Conservation (phyloP, 1,140 invertebrate species). For the Drosophila quadrilineata region DNA sequence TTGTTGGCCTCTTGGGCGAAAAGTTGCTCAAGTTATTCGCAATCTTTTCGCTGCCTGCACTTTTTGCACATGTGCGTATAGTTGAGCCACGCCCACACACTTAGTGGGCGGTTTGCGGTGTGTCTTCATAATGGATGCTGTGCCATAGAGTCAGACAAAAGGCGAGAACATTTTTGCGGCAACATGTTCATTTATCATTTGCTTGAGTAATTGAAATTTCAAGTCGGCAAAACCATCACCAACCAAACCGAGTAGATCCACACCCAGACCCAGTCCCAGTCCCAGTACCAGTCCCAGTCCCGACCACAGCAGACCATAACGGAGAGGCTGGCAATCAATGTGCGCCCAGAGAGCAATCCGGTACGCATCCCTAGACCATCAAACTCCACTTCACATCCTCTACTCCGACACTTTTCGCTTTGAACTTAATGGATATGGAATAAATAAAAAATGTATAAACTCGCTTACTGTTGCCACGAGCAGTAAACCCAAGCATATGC, state of each 20-base stretch:
- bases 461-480: constrained; percentile 37
- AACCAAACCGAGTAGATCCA: too few species aligned
- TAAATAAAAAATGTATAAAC: constrained; percentile 74
- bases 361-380: constrained; percentile 19
- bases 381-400: constrained; percentile 1
- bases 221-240: constrained; percentile 43
- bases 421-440: constrained; percentile 79
- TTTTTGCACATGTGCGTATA: constrained; percentile 28
- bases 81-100: constrained; percentile 61
- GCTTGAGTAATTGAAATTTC: constrained; percentile 78
- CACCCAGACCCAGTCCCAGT: constrained; percentile 17
- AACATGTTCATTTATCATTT: constrained; percentile 78
- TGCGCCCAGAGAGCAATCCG: constrained; percentile 27
- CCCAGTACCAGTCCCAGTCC: constrained; percentile 8
- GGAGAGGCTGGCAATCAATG: constrained; percentile 52
- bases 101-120: constrained; percentile 61
- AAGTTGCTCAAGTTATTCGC: constrained; percentile 40
- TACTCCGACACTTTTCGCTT: constrained; percentile 67
- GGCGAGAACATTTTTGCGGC: constrained; percentile 75
- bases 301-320: constrained; percentile 8
- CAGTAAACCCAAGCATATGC: constrained; percentile 42
- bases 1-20: constrained; percentile 5
- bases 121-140: constrained; percentile 74
- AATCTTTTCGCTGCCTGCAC: constrained; percentile 40
- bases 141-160: constrained; percentile 48